phyloP scores from a whole-genome alignment of 1,140 invertebrate genomes.

The Tribolium madens region DNA sequence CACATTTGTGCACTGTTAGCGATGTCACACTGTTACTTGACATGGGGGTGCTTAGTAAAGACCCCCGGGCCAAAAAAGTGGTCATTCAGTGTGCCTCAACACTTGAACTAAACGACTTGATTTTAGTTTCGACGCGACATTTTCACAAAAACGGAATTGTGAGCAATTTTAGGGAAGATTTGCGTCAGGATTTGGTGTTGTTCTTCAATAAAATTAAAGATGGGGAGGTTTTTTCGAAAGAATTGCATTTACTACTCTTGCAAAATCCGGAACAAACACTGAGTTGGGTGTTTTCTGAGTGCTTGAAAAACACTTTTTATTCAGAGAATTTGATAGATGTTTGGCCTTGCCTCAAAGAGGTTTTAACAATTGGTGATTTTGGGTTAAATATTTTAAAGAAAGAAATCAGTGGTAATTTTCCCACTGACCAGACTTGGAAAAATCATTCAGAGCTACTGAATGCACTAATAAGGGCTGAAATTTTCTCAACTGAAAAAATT shows the following conservation, averaged over 20 bases:
- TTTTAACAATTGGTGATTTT: slow-evolving; percentile 56
- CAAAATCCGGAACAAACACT: slow-evolving; percentile 57
- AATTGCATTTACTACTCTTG: slow-evolving; percentile 57
- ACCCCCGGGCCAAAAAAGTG: slow-evolving; percentile 50
- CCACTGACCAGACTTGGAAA: slow-evolving; percentile 49
- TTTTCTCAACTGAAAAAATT: slow-evolving; percentile 49
- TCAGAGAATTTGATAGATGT: slow-evolving; percentile 47
- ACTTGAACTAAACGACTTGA: slow-evolving; percentile 51
- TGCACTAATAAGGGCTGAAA: slow-evolving; percentile 45
- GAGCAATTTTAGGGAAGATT: slow-evolving; percentile 48
- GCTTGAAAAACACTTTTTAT: slow-evolving; percentile 57
- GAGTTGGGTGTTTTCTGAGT: slow-evolving; percentile 51
- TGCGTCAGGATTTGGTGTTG: slow-evolving; percentile 45
- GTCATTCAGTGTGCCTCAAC: slow-evolving; percentile 58
- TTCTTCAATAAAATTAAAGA: slow-evolving; percentile 59
- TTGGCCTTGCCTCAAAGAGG: slow-evolving; percentile 51
- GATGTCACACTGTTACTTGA: slow-evolving; percentile 55
- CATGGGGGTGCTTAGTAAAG: slow-evolving; percentile 41
- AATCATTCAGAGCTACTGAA: slow-evolving; percentile 55
- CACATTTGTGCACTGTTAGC: slow-evolving; percentile 56
- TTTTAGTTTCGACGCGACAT: slow-evolving; percentile 50
- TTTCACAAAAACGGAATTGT: slow-evolving; percentile 56
- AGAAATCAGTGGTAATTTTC: slow-evolving; percentile 47
- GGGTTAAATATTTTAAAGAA: slow-evolving; percentile 50
- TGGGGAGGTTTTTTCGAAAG: slow-evolving; percentile 50